Evolutionary conservation across 2,797 vertebrate genomes (phyloP), one percentile per base, ranked within the genome.

Genomic region (Pelodytes ibericus): DNA sequence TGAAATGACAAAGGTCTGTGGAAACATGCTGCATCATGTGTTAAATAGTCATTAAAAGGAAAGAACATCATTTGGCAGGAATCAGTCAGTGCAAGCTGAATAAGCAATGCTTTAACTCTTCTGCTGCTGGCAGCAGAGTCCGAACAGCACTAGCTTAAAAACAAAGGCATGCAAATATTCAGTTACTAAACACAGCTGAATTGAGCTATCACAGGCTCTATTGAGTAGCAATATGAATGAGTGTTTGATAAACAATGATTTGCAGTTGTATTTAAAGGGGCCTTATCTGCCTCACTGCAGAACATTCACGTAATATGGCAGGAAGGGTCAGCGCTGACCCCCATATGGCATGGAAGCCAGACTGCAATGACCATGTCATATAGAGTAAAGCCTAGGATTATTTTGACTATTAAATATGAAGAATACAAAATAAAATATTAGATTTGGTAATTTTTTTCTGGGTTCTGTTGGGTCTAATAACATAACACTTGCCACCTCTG

Each of bases 1-100:
- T 65, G 30, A 64, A 77, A 22, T 77, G 75, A 77, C 74, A 71
- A 33, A 64, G 74, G 60, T 77, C 75, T 65, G 51, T 26, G 51
- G 68, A 66, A 51, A 77, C 65, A 69, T 75, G 41, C 57, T 51
- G 27, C 41, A 24, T 62, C 65, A 47, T 62, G 44, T 56, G 62
- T 75, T 47, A 49, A 60, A 29, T 33, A 58, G 68, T 8, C 68
- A 71, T 58, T 72, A 59, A 66, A 65, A 59, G 15, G 68, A 11
- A 39, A 77, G 69, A 72, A 59, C 61, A 59, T 51, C 15, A 31
- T 71, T 64, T 72, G 61, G 61, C 61, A 72, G 60, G 27, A 66
- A 58, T 65, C 39, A 33, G 62, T 51, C 61, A 65, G 39, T 18
- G 59, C 61, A 33, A 31, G 56, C 41, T 53, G 57, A 61, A 62